Conservation (phyloP, 2,113 vertebrate species). For the Tachysurus fulvidraco region DNA sequence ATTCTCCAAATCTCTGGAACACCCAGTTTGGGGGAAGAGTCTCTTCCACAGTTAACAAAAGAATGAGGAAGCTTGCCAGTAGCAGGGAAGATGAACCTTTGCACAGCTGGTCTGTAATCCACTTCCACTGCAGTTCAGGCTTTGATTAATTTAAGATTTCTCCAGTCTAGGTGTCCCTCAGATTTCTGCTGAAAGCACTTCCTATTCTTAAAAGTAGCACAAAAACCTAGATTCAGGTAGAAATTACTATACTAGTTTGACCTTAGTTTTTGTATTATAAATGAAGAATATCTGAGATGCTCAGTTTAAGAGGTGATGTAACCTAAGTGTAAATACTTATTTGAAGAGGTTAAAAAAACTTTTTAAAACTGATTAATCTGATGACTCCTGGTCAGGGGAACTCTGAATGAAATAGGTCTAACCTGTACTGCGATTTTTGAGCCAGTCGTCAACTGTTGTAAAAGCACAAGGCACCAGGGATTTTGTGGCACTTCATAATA, state of each 20-base stretch:
- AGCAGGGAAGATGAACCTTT: slow-evolving; percentile 44
- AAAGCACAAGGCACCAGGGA: slow-evolving; percentile 84
- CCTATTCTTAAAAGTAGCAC: slow-evolving; percentile 83
- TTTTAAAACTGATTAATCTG: slow-evolving; percentile 80
- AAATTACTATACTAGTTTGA: slow-evolving; percentile 81
- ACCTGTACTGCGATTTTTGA: slow-evolving; percentile 72
- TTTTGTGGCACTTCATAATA: slow-evolving; percentile 87
- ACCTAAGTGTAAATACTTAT: slow-evolving; percentile 73
- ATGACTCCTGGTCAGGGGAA: slow-evolving; percentile 72
- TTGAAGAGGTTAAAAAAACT: slow-evolving; percentile 68
- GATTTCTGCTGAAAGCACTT: slow-evolving; percentile 69
- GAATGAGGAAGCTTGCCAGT: slow-evolving; percentile 39
- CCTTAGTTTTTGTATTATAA: slow-evolving; percentile 81
- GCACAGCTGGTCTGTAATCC: slow-evolving; percentile 50
- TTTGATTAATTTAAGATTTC: slow-evolving; percentile 44
- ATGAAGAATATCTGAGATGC: slow-evolving; percentile 71
- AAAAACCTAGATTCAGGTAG: slow-evolving; percentile 88
- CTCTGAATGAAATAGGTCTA: slow-evolving; percentile 61
- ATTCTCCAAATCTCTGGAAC: slow-evolving; percentile 68
- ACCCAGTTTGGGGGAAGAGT: slow-evolving; percentile 61
- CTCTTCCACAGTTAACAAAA: slow-evolving; percentile 50
- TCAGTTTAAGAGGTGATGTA: slow-evolving; percentile 70
- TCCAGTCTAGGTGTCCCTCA: slow-evolving; percentile 55
- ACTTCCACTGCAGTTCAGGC: slow-evolving; percentile 63
- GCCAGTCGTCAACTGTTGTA: slow-evolving; percentile 83